phyloP scores from a whole-genome alignment of 2,888 invertebrate genomes.

The Lamproptera curius region DNA sequence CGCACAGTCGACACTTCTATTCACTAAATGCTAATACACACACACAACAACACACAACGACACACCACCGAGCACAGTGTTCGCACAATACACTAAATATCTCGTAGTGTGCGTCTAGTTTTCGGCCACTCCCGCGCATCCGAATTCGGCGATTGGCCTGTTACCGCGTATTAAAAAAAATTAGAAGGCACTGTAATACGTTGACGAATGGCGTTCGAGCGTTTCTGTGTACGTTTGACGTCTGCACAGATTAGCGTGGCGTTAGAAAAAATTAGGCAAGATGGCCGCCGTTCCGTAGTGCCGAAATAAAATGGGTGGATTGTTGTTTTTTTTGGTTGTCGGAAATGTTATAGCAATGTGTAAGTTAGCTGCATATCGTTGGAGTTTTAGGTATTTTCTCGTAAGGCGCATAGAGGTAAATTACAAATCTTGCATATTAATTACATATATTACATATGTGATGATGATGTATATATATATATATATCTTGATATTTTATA shows the following conservation, averaged over 20 bases:
- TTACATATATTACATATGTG: too few species aligned
- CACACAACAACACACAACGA: conserved; percentile 30
- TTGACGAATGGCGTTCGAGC: conserved; percentile 4
- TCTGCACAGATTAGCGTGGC: background rate
- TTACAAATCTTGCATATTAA: too few species aligned
- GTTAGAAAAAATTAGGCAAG: background rate
- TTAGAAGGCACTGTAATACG: conserved; percentile 35
- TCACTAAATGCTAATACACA: conserved; percentile 61
- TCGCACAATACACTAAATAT: conserved; percentile 18
- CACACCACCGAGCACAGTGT: background rate
- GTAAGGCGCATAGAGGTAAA: background rate
- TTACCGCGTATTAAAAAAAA: conserved; percentile 55
- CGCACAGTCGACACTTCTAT: conserved; percentile 50
- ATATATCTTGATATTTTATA: too few species aligned
- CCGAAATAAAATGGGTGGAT: too few species aligned
- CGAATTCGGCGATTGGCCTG: conserved; percentile 43
- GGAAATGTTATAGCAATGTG: background rate
- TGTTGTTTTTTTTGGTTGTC: background rate
- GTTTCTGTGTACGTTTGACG: background rate
- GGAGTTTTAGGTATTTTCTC: background rate
- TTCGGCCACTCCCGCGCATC: conserved; percentile 55
- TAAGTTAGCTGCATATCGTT: background rate
- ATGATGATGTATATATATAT: too few species aligned
- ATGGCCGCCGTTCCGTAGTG: background rate
- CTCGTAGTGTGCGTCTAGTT: conserved; percentile 55